phyloP scores from a whole-genome alignment of 2,888 invertebrate species.

The Caenorhabditis parvicauda region DNA sequence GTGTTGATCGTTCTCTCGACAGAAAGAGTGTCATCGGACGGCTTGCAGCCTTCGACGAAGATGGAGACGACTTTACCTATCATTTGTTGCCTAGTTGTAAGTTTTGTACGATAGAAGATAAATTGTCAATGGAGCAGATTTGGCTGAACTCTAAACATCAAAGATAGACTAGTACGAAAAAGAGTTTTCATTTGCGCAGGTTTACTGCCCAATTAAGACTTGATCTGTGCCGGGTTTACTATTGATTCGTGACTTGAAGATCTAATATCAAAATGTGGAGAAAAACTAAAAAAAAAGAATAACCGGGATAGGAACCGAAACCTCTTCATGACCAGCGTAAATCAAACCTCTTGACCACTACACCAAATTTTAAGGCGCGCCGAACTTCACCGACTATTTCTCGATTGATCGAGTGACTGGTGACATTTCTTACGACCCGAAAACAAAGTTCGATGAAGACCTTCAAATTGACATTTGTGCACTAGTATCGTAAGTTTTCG shows the following conservation, averaged over 20 bases:
- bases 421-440: conserved; percentile 17
- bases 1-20: conserved; percentile 3
- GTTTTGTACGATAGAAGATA: not conserved
- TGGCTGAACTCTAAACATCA: too few relatives aligned
- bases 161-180: too few relatives aligned
- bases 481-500: conserved; percentile 4
- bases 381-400: too few relatives aligned
- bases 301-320: too few relatives aligned
- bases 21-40: conserved; percentile 17
- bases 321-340: too few relatives aligned
- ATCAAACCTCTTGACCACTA: too few relatives aligned
- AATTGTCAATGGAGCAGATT: too few relatives aligned
- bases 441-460: not conserved
- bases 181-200: too few relatives aligned
- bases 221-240: too few relatives aligned
- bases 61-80: conserved; percentile 9
- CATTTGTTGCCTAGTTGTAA: conserved; percentile 17
- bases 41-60: conserved; percentile 11
- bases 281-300: too few relatives aligned
- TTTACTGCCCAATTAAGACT: too few relatives aligned
- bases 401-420: conserved; percentile 19
- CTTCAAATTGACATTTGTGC: conserved; percentile 13
- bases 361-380: too few relatives aligned
- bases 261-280: not conserved
- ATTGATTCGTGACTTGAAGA: not conserved